These are phyloP conservation scores for Apodemia hepburni DNA, from an alignment of 2,888 invertebrate species.

Conservation along the genomic window DNA sequence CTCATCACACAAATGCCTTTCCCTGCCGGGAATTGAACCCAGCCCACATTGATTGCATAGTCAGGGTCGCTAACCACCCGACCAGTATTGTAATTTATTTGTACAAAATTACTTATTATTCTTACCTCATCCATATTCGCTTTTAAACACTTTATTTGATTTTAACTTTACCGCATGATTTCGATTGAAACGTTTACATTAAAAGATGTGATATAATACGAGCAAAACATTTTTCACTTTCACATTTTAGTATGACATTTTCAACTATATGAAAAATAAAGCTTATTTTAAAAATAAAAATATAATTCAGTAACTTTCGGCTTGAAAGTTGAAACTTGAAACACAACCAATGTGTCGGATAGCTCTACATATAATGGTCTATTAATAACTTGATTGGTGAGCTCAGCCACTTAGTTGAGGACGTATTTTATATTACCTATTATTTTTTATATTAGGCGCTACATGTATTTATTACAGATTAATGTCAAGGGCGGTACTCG, in stretches of 20 bases:
- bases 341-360: constrained; percentile 52
- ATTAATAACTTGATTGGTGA: constrained; percentile 48
- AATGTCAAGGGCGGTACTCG: neutral
- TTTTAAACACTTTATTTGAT: neutral
- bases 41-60: too few species aligned
- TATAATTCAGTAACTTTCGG: neutral
- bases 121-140: neutral
- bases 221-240: neutral
- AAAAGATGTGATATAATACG: neutral
- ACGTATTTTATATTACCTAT: neutral
- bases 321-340: constrained; percentile 30
- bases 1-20: too few species aligned
- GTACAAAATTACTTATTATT: neutral
- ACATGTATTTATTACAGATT: neutral
- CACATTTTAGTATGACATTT: neutral
- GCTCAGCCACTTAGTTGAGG: constrained; percentile 11
- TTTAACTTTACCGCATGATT: neutral
- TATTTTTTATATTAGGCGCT: neutral
- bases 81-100: too few species aligned
- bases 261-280: neutral
- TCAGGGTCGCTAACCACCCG: too few species aligned
- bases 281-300: neutral
- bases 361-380: constrained; percentile 53
- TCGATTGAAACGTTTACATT: neutral
- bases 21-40: too few species aligned